Base-by-base conservation (phyloP, 1,140 invertebrate genomes). In the Lamellibrachia luymesi region DNA sequence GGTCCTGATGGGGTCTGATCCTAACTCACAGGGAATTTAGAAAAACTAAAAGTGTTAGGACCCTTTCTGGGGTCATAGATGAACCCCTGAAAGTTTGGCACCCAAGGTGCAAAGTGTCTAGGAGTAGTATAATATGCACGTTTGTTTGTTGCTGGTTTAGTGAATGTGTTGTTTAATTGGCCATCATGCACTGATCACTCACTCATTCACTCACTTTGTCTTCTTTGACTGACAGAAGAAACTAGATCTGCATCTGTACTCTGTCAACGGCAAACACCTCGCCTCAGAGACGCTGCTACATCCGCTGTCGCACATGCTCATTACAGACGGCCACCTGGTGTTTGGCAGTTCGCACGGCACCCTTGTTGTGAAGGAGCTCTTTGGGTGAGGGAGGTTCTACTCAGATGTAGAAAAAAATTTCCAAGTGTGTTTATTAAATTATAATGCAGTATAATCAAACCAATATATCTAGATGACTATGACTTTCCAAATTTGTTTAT, bases 261-360 rank as follows among this genome's bases (percentile, higher is more conserved):
- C 97, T 92, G 96, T 97, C 50, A 97, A 97, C 94, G 97, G 97
- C 22, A 96, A 96, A 80, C 97, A 96, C 95, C 95, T 97, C 27
- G 97, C 93, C 96, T 96, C 93, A 96, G 97, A 95, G 96, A 97
- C 94, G 95, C 96, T 96, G 96, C 52, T 93, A 1, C 92, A 94
- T 91, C 94, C 94, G 10, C 93, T 96, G 2, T 93, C 94, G 92
- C 95, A 96, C 93, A 96, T 96, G 95, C 93, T 95, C 10, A 94
- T 96, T 49, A 94, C 95, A 17, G 95, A 94, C 51, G 95, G 96
- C 92, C 94, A 96, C 93, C 94, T 96, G 27, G 94, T 96, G 0
- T 93, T 95, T 80, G 96, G 95, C 7, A 95, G 95, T 94, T 93
- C 27, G 49, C 93, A 97, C 38, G 97, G 97, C 91, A 97, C 97